Evolutionary conservation across 2,888 invertebrate species (phyloP).

Genomic region (Pyrrhia umbra): DNA sequence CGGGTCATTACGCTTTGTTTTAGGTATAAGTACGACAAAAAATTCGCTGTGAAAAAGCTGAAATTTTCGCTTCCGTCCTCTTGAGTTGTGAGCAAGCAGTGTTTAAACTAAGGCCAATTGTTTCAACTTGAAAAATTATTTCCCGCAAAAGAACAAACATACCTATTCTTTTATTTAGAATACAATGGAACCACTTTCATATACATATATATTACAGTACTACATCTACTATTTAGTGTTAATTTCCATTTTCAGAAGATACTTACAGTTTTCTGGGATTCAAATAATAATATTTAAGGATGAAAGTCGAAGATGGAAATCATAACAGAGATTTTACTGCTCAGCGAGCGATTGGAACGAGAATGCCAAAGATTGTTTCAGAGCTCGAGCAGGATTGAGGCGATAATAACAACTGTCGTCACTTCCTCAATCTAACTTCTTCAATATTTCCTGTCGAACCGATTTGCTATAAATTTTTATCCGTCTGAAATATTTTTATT

Average conservation of each 20-base stretch:
- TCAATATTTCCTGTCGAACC: constrained; percentile 82
- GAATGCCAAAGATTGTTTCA: constrained; percentile 84
- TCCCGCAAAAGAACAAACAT: constrained; percentile 61
- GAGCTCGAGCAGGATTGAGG: constrained; percentile 79
- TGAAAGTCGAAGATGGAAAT: constrained; percentile 78
- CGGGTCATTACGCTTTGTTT: constrained; percentile 90
- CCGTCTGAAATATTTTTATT: constrained; percentile 68
- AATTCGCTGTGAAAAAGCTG: constrained; percentile 82
- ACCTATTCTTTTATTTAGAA: constrained; percentile 64
- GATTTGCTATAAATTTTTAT: constrained; percentile 82
- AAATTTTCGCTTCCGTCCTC: constrained; percentile 84
- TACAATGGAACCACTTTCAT: constrained; percentile 58
- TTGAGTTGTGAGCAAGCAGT: constrained; percentile 78
- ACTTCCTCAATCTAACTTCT: constrained; percentile 87
- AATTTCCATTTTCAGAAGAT: constrained; percentile 37
- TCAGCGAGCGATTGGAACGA: constrained; percentile 78
- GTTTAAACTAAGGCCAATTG: constrained; percentile 82
- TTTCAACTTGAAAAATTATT: constrained; percentile 76
- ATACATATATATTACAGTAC: constrained; percentile 13
- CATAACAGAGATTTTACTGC: constrained; percentile 84
- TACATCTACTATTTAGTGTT: constrained; percentile 48
- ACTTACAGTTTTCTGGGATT: constrained; percentile 59
- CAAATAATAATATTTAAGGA: constrained; percentile 74
- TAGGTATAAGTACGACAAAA: constrained; percentile 87
- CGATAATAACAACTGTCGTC: constrained; percentile 89